Evolutionary conservation across 2,113 vertebrate genomes (phyloP), one percentile per base, ranked within the genome.

Genomic region (Asarcornis scutulata): DNA sequence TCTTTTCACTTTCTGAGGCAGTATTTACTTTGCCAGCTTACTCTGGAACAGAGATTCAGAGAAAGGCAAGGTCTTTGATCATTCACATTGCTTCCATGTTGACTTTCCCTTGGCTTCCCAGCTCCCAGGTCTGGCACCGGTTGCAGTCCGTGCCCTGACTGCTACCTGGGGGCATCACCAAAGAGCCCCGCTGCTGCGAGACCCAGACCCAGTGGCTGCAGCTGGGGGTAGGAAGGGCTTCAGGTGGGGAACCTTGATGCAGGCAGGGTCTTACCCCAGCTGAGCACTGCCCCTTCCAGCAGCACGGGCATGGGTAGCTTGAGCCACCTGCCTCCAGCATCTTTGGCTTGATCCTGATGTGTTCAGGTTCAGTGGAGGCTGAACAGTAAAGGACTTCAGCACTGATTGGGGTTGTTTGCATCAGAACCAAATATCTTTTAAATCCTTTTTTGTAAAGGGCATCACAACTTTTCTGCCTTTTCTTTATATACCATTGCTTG

Each of bases 91-190:
- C 11, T 71, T 73, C 4, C 9, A 4, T 11, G 3, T 5, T 36
- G 68, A 38, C 26, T 56, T 21, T 44, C 5, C 68, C 27, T 38
- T 42, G 29, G 18, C 38, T 56, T 56, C 34, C n/a, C n/a, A 29
- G 44, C 21, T 56, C 12, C 38, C 36, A 11, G 25, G 21, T 40
- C 22, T 40, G 44, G 32, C 27, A 27, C 44, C 20, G 22, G 53
- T 6, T 11, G 3, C 1, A 0, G 62, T 44, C 4, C 1, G 1
- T 22, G 53, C 59, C 2, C 0, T 6, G 10, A 9, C 31, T 13
- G 14, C 53, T 73, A 5, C 22, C 3, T 9, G 2, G n/a, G 91
- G 46, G 36, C 34, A 7, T 22, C 16, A 8, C 10, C 26, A 27
- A 26, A 38, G 42, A 38, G 42, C 22, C 13, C 62, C n/a, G 5